Evolutionary conservation across 37 sponge, comb jelly and placozoan genomes (phyloP), one percentile per base, ranked within the genome.

Genomic region (Oscarella lobularis): DNA sequence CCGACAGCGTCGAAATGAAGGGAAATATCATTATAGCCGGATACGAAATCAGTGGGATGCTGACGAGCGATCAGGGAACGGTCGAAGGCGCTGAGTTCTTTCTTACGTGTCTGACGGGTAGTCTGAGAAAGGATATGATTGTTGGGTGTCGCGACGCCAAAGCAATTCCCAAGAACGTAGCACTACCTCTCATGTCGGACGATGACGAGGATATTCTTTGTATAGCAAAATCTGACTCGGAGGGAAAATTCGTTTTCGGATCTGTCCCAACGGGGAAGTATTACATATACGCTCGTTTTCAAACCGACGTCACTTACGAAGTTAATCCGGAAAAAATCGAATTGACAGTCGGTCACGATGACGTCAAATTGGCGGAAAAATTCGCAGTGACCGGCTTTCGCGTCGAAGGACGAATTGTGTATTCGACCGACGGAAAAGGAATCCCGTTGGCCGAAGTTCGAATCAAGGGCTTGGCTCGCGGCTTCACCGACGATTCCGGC

Each of bases 351-450:
- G 35, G 31, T 40, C 82, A 85, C 71, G 81, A 72, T 6, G 81
- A 86, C 32, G 76, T 95, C 27, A 6, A 65, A 31, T 31, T 90
- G 5, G 35, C 83, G 75, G 83, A 82, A 48, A 70, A 73, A 1
- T 94, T 94, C 83, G 77, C 85, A 36, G 90, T 94, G 0, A 82
- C 88, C 35, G 95, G 95, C 1, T 94, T 94, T 72, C 73, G 87
- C 65, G 88, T 94, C 31, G 69, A 78, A 27, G 95, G 95, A 34
- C 41, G 54, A 76, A 85, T 91, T 27, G 33, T 81, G 3, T 29
- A 68, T 34, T 32, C 5, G 6, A 4, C n/a, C n/a, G 29, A 14
- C 29, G 71, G 71, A 30, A 29, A 4, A 4, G 71, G 71, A 5
- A 4, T 68, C 31, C 14, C 60, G 20, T 20, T 27, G 20, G 60